These are phyloP conservation scores for Popillia japonica DNA, from an alignment of 1,140 invertebrate species.

Conservation along the genomic window DNA sequence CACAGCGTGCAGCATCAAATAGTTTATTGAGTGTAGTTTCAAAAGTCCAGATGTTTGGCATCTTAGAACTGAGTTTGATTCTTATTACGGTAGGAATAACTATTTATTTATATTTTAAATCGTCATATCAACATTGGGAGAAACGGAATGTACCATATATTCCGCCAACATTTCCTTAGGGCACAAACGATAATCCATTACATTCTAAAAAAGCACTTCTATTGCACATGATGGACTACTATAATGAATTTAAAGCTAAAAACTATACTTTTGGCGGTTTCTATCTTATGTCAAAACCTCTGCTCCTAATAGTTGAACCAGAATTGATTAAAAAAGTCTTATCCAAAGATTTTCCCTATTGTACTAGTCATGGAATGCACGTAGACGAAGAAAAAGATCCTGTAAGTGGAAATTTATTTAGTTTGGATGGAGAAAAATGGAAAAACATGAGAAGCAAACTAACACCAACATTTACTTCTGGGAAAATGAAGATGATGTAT, in stretches of 20 bases:
- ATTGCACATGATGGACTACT: constrained; percentile 37
- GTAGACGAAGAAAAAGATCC: constrained; percentile 59
- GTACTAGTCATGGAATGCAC: constrained; percentile 60
- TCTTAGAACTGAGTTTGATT: no score
- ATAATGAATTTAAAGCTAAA: constrained; percentile 42
- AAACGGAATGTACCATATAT: no score
- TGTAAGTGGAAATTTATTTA: constrained; percentile 62
- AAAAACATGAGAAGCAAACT: constrained; percentile 60
- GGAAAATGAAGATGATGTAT: constrained; percentile 36
- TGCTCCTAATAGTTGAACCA: constrained; percentile 56
- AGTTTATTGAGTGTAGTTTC: no score
- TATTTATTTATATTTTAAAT: no score
- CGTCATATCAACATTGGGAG: no score
- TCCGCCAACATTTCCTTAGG: no score
- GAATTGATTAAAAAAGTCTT: constrained; percentile 61
- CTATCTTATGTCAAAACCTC: constrained; percentile 40
- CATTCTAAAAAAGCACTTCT: constrained; percentile 22
- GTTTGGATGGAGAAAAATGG: constrained; percentile 60
- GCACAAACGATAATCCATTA: no score
- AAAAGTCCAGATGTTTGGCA: no score
- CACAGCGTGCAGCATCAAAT: no score
- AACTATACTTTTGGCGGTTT: constrained; percentile 43
- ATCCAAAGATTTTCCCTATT: constrained; percentile 62
- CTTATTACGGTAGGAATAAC: no score
- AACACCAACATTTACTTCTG: constrained; percentile 60